phyloP scores from a whole-genome alignment of 92 coral and sea anemone species.

The Zoanthus gigantus region DNA sequence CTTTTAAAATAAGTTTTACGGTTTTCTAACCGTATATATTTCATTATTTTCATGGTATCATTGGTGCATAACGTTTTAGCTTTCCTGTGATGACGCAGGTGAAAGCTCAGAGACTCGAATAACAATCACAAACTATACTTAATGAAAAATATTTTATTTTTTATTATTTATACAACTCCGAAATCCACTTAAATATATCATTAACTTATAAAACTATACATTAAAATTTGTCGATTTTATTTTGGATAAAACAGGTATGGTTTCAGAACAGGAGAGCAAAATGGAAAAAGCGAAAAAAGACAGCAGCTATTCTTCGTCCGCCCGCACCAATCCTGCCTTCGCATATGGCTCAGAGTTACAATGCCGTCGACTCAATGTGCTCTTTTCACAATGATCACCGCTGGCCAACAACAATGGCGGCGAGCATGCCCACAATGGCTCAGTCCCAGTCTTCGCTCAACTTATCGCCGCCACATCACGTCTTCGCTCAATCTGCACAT shows the following conservation, averaged over 20 bases:
- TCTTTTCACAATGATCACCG: conserved; percentile 99
- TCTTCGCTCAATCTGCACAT: conserved; percentile 93
- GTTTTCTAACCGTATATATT: no score
- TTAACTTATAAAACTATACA: no score
- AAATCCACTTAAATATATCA: no score
- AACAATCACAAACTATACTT: no score
- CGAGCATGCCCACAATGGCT: conserved; percentile 99
- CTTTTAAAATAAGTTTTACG: no score
- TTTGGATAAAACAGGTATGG: conserved; percentile 80
- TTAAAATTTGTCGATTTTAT: not conserved
- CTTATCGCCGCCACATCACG: conserved; percentile 91
- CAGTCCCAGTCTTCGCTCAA: conserved; percentile 92
- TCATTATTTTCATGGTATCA: no score
- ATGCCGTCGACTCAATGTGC: conserved; percentile 91
- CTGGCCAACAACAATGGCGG: conserved; percentile 97
- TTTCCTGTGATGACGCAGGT: no score
- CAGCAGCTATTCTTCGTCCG: conserved; percentile 95
- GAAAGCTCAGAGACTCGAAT: no score
- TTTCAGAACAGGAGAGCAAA: conserved; percentile 99
- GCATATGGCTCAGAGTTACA: conserved; percentile 97
- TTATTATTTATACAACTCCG: no score
- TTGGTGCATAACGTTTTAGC: no score
- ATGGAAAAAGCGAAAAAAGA: conserved; percentile 99
- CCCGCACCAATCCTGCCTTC: conserved; percentile 99
- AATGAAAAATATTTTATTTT: no score